Conservation (phyloP, 2,888 invertebrate species). For the Drosophila longiperda region DNA sequence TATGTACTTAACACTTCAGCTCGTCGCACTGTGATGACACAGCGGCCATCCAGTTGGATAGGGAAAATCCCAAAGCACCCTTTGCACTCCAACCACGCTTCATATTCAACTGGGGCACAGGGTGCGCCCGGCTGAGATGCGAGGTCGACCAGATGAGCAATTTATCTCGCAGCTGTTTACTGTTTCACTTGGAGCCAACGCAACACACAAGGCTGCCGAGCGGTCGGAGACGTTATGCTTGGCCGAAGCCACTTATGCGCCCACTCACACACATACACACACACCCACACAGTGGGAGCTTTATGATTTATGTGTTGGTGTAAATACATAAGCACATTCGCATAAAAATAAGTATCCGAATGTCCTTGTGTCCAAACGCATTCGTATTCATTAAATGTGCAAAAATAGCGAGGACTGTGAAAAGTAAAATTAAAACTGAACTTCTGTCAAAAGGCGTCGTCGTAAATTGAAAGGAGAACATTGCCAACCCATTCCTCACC, state of each 20-base stretch:
- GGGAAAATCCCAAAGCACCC: constrained; percentile 9
- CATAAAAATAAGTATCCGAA: constrained; percentile 43
- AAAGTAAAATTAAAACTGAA: constrained; percentile 78
- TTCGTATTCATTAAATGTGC: constrained; percentile 69
- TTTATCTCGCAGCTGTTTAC: constrained; percentile 81
- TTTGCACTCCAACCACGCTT: no score
- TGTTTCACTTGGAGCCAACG: constrained; percentile 62
- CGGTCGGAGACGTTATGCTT: constrained; percentile 52
- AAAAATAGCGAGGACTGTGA: constrained; percentile 42
- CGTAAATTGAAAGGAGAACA: constrained; percentile 65
- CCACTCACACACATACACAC: constrained; percentile 37
- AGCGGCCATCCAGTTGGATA: constrained; percentile 53
- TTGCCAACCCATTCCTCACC: not conserved
- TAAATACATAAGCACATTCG: constrained; percentile 76
- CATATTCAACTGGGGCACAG: not conserved
- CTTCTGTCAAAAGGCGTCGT: constrained; percentile 57
- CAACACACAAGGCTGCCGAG: constrained; percentile 7
- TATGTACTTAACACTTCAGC: constrained; percentile 81
- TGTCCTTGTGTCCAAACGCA: constrained; percentile 64
- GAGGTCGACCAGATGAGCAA: constrained; percentile 80
- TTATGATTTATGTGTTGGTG: constrained; percentile 70
- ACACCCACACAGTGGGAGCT: constrained; percentile 4
- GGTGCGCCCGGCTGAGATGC: constrained; percentile 23
- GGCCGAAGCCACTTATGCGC: constrained; percentile 78
- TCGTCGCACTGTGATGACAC: constrained; percentile 58